Percentiles rank a stretch among this genome's conserved stretches.
Conservation (phyloP, 1,140 invertebrate genomes). For the Lethocerus indicus region DNA sequence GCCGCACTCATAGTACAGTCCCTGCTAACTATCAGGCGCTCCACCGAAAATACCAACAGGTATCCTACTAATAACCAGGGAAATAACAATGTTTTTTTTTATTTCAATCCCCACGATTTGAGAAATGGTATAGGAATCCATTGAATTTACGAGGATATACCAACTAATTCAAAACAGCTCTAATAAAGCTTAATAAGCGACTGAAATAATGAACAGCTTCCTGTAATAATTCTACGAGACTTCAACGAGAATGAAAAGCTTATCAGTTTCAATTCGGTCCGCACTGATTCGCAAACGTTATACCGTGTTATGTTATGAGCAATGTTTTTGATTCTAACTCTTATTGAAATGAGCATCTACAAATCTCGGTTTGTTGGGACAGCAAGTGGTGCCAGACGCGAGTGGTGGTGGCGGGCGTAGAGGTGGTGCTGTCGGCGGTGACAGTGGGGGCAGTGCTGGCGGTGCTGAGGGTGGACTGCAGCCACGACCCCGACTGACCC, state of each 20-base stretch:
- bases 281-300: background rate
- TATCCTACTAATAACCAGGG: background rate
- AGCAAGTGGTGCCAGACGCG: constrained; percentile 13
- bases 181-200: background rate
- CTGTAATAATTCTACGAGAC: background rate
- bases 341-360: background rate
- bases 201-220: background rate
- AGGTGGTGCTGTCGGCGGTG: constrained; percentile 11
- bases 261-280: background rate
- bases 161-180: background rate
- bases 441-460: constrained; percentile 12
- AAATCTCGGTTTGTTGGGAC: background rate
- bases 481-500: constrained; percentile 17
- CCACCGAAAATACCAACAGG: constrained; percentile 1
- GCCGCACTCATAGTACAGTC: constrained; percentile 11
- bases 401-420: constrained; percentile 12
- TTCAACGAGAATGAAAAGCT: background rate
- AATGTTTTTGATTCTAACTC: background rate
- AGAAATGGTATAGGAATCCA: background rate
- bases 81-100: background rate
- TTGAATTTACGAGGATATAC: background rate
- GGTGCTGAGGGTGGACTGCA: constrained; percentile 12
- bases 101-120: background rate
- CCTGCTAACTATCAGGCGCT: constrained; percentile 3
- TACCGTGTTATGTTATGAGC: background rate